Evolutionary conservation across 1,140 invertebrate species (phyloP).

Genomic region (Hypothenemus hampei): DNA sequence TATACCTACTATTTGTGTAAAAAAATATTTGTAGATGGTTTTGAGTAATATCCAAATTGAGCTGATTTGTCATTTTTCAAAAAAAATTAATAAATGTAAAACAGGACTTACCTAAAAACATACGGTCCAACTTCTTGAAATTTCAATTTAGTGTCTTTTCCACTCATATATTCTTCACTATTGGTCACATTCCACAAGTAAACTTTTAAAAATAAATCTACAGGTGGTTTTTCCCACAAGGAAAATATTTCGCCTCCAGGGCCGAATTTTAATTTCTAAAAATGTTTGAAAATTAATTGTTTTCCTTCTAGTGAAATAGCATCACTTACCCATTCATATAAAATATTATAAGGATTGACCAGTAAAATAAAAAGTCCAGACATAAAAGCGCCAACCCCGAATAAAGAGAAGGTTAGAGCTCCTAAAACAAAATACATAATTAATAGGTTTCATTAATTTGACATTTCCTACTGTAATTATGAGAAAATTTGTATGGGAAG

Average conservation of each 20-base stretch:
- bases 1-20: too few species aligned
- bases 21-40: too few species aligned
- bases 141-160: constrained; percentile 63
- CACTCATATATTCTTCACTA: constrained; percentile 68
- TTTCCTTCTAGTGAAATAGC: constrained; percentile 17
- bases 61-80: too few species aligned
- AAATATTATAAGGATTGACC: constrained; percentile 63
- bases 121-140: constrained; percentile 84
- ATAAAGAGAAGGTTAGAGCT: constrained; percentile 58
- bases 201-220: constrained; percentile 77
- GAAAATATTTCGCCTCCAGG: constrained; percentile 77
- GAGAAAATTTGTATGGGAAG: too few species aligned
- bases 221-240: constrained; percentile 77
- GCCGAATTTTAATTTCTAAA: constrained; percentile 65
- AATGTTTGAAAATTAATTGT: constrained; percentile 2
- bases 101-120: constrained; percentile 82
- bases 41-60: too few species aligned
- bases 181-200: constrained; percentile 89
- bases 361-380: constrained; percentile 57
- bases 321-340: constrained; percentile 60
- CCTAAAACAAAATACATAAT: constrained; percentile 52
- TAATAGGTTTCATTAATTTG: too few species aligned
- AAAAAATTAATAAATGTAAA: too few species aligned
- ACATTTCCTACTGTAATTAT: too few species aligned
- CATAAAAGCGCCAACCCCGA: constrained; percentile 59